These are phyloP conservation scores for Pitta sordida DNA, from an alignment of 2,113 vertebrate genomes.

Conservation along the genomic window DNA sequence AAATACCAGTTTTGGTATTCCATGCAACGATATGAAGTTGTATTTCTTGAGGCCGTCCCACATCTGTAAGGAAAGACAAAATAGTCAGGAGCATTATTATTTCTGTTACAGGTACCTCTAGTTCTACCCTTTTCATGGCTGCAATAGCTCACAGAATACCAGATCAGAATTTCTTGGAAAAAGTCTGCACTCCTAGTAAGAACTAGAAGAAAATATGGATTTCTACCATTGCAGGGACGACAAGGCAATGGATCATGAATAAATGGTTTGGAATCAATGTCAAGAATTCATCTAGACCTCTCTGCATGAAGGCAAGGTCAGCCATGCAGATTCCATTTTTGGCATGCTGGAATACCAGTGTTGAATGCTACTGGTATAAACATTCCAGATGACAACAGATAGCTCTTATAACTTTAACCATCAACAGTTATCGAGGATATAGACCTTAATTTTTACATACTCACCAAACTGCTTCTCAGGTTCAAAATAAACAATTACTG, in stretches of 20 bases:
- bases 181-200: neutral
- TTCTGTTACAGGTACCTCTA: neutral
- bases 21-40: neutral
- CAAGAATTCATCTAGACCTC: neutral
- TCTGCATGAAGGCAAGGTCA: neutral
- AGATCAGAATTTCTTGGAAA: neutral
- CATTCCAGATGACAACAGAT: neutral
- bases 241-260: neutral
- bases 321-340: neutral
- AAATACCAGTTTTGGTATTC: neutral
- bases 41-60: neutral
- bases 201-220: neutral
- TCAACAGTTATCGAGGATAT: neutral
- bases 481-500: neutral
- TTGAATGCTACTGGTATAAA: neutral
- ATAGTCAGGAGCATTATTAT: neutral
- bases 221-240: neutral
- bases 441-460: neutral
- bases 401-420: neutral
- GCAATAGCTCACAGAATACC: neutral
- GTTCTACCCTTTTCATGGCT: neutral
- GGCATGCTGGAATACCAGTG: neutral
- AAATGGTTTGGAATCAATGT: neutral
- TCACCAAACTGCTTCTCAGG: neutral
- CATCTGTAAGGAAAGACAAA: neutral